Percentiles rank a stretch among this genome's conserved stretches.
Evolutionary conservation across 1,140 invertebrate genomes (phyloP).

Genomic region (Drosophila novamexicana): DNA sequence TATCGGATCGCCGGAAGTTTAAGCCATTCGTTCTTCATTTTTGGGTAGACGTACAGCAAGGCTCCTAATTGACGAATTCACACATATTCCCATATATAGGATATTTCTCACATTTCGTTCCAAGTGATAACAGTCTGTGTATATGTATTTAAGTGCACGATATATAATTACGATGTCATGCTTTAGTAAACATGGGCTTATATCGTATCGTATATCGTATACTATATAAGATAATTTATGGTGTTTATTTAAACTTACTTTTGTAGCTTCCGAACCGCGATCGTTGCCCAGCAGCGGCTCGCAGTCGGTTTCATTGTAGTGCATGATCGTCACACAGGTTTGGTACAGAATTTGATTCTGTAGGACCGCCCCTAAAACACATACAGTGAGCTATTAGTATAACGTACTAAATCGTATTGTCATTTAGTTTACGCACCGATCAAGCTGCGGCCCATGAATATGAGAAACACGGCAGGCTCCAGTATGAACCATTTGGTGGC

Average conservation of each 20-base stretch:
- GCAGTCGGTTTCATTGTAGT: slow-evolving; percentile 72
- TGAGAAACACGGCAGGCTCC: slow-evolving; percentile 78
- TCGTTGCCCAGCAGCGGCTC: slow-evolving; percentile 71
- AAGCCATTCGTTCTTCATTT: too few relatives aligned
- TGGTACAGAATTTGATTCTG: slow-evolving; percentile 80
- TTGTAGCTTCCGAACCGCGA: slow-evolving; percentile 64
- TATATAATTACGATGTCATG: too few relatives aligned
- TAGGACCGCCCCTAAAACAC: slow-evolving; percentile 75
- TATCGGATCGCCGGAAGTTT: too few relatives aligned
- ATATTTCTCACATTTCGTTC: too few relatives aligned
- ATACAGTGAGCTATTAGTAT: background rate
- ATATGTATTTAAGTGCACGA: too few relatives aligned
- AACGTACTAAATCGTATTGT: background rate
- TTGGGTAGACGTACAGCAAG: too few relatives aligned
- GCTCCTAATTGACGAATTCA: too few relatives aligned
- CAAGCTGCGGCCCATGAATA: slow-evolving; percentile 74
- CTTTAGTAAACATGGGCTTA: too few relatives aligned
- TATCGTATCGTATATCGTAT: background rate
- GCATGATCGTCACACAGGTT: slow-evolving; percentile 70
- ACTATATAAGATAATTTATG: slow-evolving; percentile 6
- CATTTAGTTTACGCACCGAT: slow-evolving; percentile 51
- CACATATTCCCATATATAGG: too few relatives aligned
- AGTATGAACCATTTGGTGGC: slow-evolving; percentile 69
- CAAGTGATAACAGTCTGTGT: too few relatives aligned
- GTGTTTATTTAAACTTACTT: slow-evolving; percentile 56